A percentile compares a stretch with the other conserved stretches of the same genome.
These are phyloP conservation scores for Tetraodon nigroviridis DNA, from an alignment of 2,113 vertebrate genomes.

Conservation along the genomic window DNA sequence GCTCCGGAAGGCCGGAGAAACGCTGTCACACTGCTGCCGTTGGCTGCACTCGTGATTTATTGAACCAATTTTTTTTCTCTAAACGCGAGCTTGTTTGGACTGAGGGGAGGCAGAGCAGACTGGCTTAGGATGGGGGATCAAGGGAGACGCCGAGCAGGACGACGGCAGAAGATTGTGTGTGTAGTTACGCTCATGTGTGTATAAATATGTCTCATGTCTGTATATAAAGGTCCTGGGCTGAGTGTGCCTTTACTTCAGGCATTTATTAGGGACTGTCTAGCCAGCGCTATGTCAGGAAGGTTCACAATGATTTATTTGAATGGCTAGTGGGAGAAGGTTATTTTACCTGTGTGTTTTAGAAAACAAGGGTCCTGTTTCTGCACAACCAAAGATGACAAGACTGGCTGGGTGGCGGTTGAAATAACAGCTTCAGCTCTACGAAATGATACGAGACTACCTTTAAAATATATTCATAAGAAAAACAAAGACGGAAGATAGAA, in stretches of 20 bases:
- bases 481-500: slow-evolving; percentile 1
- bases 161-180: slow-evolving; percentile 40
- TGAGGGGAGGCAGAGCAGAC: slow-evolving; percentile 54
- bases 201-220: slow-evolving; percentile 42
- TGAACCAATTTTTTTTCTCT: slow-evolving; percentile 62
- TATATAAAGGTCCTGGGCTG: slow-evolving; percentile 51
- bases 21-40: slow-evolving; percentile 46
- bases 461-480: slow-evolving; percentile 15
- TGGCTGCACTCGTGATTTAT: slow-evolving; percentile 67
- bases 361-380: slow-evolving; percentile 50
- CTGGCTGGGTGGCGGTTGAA: slow-evolving; percentile 17
- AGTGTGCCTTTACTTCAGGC: slow-evolving; percentile 45
- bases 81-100: slow-evolving; percentile 59
- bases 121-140: slow-evolving; percentile 58
- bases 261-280: slow-evolving; percentile 64
- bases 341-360: slow-evolving; percentile 62
- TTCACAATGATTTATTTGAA: slow-evolving; percentile 61
- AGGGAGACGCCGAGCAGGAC: slow-evolving; percentile 55
- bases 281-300: slow-evolving; percentile 41
- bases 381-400: slow-evolving; percentile 44
- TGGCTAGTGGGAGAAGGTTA: slow-evolving; percentile 45
- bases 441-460: slow-evolving; percentile 12
- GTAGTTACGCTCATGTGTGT: slow-evolving; percentile 38
- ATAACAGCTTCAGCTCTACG: slow-evolving; percentile 22
- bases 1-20: slow-evolving; percentile 51